A percentile compares a stretch with the other conserved stretches of the same genome.
Conservation (phyloP, 1,140 invertebrate genomes). For the Anastrepha obliqua region DNA sequence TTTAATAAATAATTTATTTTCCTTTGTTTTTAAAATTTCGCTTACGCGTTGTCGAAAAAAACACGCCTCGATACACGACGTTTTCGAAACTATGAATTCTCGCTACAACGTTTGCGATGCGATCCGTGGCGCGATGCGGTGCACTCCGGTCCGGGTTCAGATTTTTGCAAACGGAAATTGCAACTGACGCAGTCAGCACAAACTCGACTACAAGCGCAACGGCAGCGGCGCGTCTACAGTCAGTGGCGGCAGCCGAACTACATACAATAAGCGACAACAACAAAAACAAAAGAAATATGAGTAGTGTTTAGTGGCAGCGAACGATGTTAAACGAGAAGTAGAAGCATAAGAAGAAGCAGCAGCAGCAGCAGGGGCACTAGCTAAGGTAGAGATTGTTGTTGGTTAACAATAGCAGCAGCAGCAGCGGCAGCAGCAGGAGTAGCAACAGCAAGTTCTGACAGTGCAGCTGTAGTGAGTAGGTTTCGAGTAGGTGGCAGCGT, state of each 20-base stretch:
- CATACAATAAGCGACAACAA: conserved; percentile 41
- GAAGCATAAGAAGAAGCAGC: conserved; percentile 2
- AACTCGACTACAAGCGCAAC: conserved; percentile 18
- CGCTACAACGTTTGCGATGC: conserved; percentile 52
- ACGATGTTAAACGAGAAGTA: background rate
- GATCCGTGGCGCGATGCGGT: conserved; percentile 50
- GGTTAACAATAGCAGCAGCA: background rate
- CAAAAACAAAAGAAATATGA: conserved; percentile 45
- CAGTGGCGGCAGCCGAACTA: background rate
- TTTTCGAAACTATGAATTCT: conserved; percentile 53
- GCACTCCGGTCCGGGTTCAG: conserved; percentile 51
- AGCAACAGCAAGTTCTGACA: conserved; percentile 17
- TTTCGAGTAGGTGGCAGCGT: conserved; percentile 22
- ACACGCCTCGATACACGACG: conserved; percentile 46
- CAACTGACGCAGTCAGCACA: conserved; percentile 56
- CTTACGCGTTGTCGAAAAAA: conserved; percentile 40
- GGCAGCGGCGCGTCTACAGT: background rate
- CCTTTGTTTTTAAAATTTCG: background rate
- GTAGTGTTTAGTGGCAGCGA: conserved; percentile 15
- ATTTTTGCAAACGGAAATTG: conserved; percentile 59
- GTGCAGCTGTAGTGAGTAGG: conserved; percentile 35
- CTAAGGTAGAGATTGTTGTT: background rate
- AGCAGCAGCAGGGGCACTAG: background rate
- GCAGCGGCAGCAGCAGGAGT: background rate
- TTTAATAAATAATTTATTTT: background rate